Evolutionary conservation across 2,797 vertebrate species (phyloP), one percentile per base, ranked within the genome.

Genomic region (Mus spretus): DNA sequence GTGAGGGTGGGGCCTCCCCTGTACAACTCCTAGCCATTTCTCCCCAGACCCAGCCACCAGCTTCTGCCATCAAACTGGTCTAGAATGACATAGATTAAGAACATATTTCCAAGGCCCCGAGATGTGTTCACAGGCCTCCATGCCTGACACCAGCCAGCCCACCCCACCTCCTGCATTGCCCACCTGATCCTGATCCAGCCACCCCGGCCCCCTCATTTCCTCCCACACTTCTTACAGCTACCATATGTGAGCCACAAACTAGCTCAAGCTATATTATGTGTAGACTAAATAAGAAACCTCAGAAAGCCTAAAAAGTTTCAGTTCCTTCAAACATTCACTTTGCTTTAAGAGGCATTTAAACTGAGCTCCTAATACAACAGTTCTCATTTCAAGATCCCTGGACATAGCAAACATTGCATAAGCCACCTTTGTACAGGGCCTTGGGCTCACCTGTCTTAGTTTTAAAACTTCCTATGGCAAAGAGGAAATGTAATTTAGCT

Each of bases 401-500:
- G n/a, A 81, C 63, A n/a, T 72, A 75, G 91, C 89, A 81, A 57
- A 89, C 65, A 79, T 77, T n/a, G 13, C 53, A 78, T 61, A 63
- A 53, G n/a, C 53, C 78, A 81, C 53, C 59, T 83, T 84, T 72
- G 28, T 72, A 40, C 70, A 77, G 59, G 80, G 20, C 24, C 65
- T 59, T 70, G 17, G 50, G 13, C 50, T 93, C 75, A 86, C 44
- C 67, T 77, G 0, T 55, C 90, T 82, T 80, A 22, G 11, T 78
- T 50, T 90, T 86, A 83, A 70, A 92, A 92, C 96, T 97, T 61
- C 47, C 53, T 50, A 53, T 59, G 44, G 37, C 87, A 86, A 92
- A 50, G 82, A 96, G 96, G 97, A 97, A 97, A 90, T 12, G 88
- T 97, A 96, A 98, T 47, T 98, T 92, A 98, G 81, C 80, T 97